A percentile compares a stretch with the other conserved stretches of the same genome.
phyloP scores from a whole-genome alignment of 2,797 vertebrate genomes.

The Carapus acus region DNA sequence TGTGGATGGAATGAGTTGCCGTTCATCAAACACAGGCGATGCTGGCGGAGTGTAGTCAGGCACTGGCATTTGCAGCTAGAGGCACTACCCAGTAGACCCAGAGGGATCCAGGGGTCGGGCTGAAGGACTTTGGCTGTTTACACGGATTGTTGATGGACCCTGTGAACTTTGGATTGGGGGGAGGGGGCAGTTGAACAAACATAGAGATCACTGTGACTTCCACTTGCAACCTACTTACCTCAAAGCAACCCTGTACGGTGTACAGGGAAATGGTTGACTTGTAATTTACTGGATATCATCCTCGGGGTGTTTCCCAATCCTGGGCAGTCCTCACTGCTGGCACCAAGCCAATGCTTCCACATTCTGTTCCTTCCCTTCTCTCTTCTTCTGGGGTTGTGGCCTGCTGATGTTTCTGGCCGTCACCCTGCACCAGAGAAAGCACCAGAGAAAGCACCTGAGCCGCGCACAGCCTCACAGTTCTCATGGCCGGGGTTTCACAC shows the following conservation, averaged over 20 bases:
- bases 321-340: slow-evolving; percentile 38
- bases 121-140: too few species aligned
- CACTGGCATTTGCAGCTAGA: too few species aligned
- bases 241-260: neutral
- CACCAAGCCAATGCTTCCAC: slow-evolving; percentile 40
- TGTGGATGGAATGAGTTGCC: too few species aligned
- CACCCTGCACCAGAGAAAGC: slow-evolving; percentile 41
- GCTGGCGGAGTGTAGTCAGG: too few species aligned
- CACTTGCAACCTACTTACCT: neutral
- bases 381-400: slow-evolving; percentile 17
- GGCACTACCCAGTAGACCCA: too few species aligned
- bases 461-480: slow-evolving; percentile 34
- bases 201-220: neutral
- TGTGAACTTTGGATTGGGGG: neutral
- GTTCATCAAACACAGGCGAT: too few species aligned
- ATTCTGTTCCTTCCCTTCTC: slow-evolving; percentile 24
- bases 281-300: slow-evolving; percentile 27
- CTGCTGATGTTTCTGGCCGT: slow-evolving; percentile 38
- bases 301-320: slow-evolving; percentile 49
- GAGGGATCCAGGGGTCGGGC: too few species aligned
- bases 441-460: slow-evolving; percentile 52
- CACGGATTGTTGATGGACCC: neutral
- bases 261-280: neutral
- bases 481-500: slow-evolving; percentile 61
- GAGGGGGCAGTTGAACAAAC: neutral